Conservation (phyloP, 2,888 invertebrate species). For the Folsomia candida region DNA sequence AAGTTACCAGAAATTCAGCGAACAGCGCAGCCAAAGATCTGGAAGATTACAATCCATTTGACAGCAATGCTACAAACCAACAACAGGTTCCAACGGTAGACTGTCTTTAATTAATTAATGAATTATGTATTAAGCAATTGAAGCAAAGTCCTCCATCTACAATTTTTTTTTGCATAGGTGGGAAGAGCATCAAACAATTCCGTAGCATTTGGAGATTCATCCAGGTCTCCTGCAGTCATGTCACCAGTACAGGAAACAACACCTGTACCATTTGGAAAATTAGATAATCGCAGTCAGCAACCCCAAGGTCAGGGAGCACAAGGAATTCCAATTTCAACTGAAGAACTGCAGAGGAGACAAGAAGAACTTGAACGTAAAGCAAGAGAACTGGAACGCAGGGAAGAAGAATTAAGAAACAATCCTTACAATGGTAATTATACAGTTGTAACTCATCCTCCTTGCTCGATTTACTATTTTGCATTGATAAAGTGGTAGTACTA, state of each 20-base stretch:
- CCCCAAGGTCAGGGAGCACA: slow-evolving; percentile 34
- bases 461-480: too few relatives aligned
- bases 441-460: too few relatives aligned
- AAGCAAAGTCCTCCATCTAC: not conserved
- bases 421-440: slow-evolving; percentile 56
- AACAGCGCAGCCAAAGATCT: slow-evolving; percentile 72
- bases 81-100: not conserved
- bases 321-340: slow-evolving; percentile 45
- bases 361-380: slow-evolving; percentile 90
- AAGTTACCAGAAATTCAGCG: slow-evolving; percentile 74
- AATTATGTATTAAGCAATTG: not conserved
- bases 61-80: slow-evolving; percentile 52
- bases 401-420: slow-evolving; percentile 73
- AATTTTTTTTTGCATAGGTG: too few relatives aligned
- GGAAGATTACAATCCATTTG: slow-evolving; percentile 95
- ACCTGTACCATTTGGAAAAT: slow-evolving; percentile 38
- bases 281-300: slow-evolving; percentile 22
- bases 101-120: not conserved
- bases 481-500: too few relatives aligned
- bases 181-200: slow-evolving; percentile 59
- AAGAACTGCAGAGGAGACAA: slow-evolving; percentile 66
- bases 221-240: slow-evolving; percentile 50
- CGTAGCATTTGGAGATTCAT: slow-evolving; percentile 51
- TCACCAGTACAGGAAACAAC: slow-evolving; percentile 48
- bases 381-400: slow-evolving; percentile 79